Evolutionary conservation across 2,888 invertebrate species (phyloP), one percentile per base, ranked within the genome.

Genomic region (Zelleria hepariella): DNA sequence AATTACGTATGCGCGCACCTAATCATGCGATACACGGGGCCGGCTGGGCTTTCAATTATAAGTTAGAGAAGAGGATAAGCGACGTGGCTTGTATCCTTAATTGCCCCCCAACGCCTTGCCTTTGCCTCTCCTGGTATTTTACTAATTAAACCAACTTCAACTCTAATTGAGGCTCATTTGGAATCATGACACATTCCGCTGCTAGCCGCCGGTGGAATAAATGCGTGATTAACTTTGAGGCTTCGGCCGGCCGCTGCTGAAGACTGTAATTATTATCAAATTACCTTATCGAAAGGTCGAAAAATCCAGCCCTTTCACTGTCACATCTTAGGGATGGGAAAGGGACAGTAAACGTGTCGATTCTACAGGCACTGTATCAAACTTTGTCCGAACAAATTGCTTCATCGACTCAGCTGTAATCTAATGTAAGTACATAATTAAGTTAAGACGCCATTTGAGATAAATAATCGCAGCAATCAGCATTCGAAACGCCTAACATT

Each of bases 11-110:
- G 58, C 51, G n/a, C n/a, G 21, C 47, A 48, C 48, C 23, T 51
- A 85, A 86, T 86, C 86, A 86, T 81, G 77, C 78, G 82, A 82
- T 83, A 86, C 80, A 79, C 73, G 72, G 80, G 77, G 74, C 80
- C 77, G 26, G 75, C 73, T 74, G 78, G 78, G 80, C 80, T 80
- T 86, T 86, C 85, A 86, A 86, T 86, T 86, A 85, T 82, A 86
- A 86, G 73, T 82, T 80, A 74, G 68, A n/a, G n/a, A n/a, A n/a
- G n/a, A 72, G 77, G 77, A 80, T 82, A 78, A 82, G 77, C 78
- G 78, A 77, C 80, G 78, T 71, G 74, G 75, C 70, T 74, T 71
- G 73, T 75, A 75, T 78, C 76, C 70, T 73, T 81, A 81, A 83
- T 84, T 82, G 79, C 75, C 78, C 71, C 74, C 75, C n/a, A n/a